phyloP scores from a whole-genome alignment of 2,888 invertebrate genomes.

The Eristalis arbustorum region DNA sequence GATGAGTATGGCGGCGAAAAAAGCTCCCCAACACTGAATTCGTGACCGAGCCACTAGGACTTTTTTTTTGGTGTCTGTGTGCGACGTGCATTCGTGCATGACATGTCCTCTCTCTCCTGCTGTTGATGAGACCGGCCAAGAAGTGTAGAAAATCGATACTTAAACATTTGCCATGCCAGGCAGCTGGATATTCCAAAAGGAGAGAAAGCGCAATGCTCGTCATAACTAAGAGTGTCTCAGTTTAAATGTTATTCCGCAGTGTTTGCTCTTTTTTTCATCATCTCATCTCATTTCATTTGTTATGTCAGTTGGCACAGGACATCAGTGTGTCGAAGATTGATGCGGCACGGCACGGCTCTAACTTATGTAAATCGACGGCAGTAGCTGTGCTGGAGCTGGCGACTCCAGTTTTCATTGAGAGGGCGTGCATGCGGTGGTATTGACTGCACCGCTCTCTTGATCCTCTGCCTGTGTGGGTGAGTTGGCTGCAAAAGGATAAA shows the following conservation, averaged over 20 bases:
- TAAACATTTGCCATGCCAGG: not conserved
- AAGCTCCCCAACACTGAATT: slow-evolving; percentile 43
- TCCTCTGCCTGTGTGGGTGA: slow-evolving; percentile 9
- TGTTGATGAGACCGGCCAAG: not conserved
- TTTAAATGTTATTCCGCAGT: slow-evolving; percentile 41
- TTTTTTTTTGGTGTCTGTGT: not conserved
- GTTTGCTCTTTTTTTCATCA: slow-evolving; percentile 15
- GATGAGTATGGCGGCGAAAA: not conserved
- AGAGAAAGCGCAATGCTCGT: not conserved
- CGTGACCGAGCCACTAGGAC: slow-evolving; percentile 19
- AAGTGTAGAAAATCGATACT: slow-evolving; percentile 42
- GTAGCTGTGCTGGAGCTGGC: not conserved
- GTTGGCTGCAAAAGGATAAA: slow-evolving; percentile 72
- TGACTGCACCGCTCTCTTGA: not conserved
- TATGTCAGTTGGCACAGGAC: not conserved
- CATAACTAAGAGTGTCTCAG: not conserved
- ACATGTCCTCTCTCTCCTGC: not conserved
- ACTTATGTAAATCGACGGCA: not conserved
- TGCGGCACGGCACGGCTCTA: not conserved
- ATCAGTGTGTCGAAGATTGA: not conserved
- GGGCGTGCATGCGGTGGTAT: not conserved
- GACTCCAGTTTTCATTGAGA: not conserved
- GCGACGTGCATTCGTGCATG: slow-evolving; percentile 13
- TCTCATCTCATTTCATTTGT: not conserved
- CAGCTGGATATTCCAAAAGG: not conserved